A percentile compares a stretch with the other conserved stretches of the same genome.
phyloP scores from a whole-genome alignment of 2,797 vertebrate genomes.

The Myotis findleyi region DNA sequence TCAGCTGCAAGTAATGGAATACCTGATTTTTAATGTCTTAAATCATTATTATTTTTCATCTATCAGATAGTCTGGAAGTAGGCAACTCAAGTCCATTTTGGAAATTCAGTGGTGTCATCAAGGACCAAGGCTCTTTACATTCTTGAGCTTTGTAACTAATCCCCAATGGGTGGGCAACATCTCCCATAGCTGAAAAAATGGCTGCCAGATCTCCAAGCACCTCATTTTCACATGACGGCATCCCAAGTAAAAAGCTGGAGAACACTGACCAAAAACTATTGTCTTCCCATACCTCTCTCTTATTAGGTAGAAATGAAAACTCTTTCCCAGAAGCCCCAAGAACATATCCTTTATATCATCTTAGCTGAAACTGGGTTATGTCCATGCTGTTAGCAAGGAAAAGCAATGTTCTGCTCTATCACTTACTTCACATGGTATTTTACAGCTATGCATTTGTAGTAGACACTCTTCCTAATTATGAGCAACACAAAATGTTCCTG shows the following conservation, averaged over 20 bases:
- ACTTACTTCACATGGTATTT: slow-evolving; percentile 24
- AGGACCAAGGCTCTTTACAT: background rate
- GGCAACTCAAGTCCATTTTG: background rate
- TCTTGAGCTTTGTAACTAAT: background rate
- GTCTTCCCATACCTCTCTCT: background rate
- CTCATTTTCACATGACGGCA: background rate
- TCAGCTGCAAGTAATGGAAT: background rate
- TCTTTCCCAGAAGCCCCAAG: background rate
- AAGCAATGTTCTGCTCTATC: background rate
- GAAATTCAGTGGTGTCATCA: background rate
- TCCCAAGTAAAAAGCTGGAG: background rate
- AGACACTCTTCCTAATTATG: slow-evolving; percentile 58
- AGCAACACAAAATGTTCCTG: slow-evolving; percentile 58
- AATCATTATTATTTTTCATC: background rate
- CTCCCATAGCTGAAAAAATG: background rate
- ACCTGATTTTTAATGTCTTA: background rate
- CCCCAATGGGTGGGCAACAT: background rate
- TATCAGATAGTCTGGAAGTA: background rate
- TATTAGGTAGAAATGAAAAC: slow-evolving; percentile 37
- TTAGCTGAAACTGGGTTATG: slow-evolving; percentile 17
- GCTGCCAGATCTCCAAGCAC: background rate
- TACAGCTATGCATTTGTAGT: background rate
- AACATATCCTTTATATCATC: background rate
- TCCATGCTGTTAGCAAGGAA: background rate
- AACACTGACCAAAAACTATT: background rate